Percentiles rank a stretch among this genome's conserved stretches.
Evolutionary conservation across 2,888 invertebrate species (phyloP).

Genomic region (Andrena trimmerana): DNA sequence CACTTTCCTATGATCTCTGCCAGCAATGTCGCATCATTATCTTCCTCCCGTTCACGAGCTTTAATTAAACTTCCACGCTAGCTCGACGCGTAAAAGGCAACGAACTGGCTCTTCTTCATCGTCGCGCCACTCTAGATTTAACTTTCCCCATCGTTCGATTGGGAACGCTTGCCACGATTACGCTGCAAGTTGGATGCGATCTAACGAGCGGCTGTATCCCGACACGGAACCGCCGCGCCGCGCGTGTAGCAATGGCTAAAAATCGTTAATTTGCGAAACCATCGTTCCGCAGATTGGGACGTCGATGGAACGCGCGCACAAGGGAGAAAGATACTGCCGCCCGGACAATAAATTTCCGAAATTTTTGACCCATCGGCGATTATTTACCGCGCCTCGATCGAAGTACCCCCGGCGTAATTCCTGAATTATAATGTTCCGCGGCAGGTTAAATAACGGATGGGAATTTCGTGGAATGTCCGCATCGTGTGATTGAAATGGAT

Average conservation of each 20-base stretch:
- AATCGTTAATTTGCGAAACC: slow-evolving; percentile 58
- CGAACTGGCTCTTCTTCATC: background rate
- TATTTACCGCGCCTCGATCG: slow-evolving; percentile 32
- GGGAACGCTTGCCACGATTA: slow-evolving; percentile 33
- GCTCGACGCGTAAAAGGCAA: slow-evolving; percentile 1
- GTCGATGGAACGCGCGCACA: slow-evolving; percentile 16
- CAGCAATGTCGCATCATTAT: slow-evolving; percentile 29
- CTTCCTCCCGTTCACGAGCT: slow-evolving; percentile 36
- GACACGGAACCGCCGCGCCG: background rate
- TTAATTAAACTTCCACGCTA: slow-evolving; percentile 30
- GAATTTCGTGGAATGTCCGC: background rate
- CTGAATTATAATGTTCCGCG: slow-evolving; percentile 36
- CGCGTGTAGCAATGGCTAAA: slow-evolving; percentile 23
- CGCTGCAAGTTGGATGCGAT: slow-evolving; percentile 1
- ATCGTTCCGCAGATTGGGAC: slow-evolving; percentile 52
- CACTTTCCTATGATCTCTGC: slow-evolving; percentile 11
- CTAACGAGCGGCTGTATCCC: slow-evolving; percentile 33
- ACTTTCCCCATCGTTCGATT: background rate
- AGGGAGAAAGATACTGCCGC: slow-evolving; percentile 23
- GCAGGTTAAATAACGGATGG: slow-evolving; percentile 7
- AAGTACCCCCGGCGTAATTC: slow-evolving; percentile 21
- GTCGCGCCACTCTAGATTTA: background rate
- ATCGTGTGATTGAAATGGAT: slow-evolving; percentile 1
- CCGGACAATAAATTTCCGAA: slow-evolving; percentile 38
- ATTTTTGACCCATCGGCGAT: slow-evolving; percentile 39